phyloP scores from a whole-genome alignment of 1,140 invertebrate genomes.

The Nymphalis io region DNA sequence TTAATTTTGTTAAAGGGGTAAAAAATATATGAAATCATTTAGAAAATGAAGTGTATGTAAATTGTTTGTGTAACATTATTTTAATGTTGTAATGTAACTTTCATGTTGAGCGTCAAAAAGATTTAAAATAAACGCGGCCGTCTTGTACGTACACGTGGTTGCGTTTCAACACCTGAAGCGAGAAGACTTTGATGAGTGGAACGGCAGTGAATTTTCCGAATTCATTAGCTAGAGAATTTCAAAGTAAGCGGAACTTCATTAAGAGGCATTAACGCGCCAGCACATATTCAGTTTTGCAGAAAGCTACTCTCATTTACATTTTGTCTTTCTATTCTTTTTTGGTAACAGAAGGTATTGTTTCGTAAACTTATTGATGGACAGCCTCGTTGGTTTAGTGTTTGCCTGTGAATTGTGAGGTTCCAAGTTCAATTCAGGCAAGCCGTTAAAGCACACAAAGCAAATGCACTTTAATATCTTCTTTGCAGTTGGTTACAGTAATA shows the following conservation, averaged over 20 bases:
- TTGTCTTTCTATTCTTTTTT: conserved; percentile 17
- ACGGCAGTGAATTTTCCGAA: conserved; percentile 33
- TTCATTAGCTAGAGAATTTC: conserved; percentile 43
- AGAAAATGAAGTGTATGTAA: no score
- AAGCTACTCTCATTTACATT: conserved; percentile 17
- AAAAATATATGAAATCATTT: no score
- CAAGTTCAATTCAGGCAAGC: no score
- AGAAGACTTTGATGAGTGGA: conserved; percentile 32
- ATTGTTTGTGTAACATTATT: neutral
- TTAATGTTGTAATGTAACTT: neutral
- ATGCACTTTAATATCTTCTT: no score
- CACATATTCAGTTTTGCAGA: conserved; percentile 30
- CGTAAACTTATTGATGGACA: neutral
- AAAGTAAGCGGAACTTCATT: conserved; percentile 38
- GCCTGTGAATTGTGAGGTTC: no score
- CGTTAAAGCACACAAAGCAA: no score
- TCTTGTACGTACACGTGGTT: conserved; percentile 13
- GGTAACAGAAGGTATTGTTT: neutral
- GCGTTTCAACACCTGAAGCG: conserved; percentile 15
- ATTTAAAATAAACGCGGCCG: conserved; percentile 19
- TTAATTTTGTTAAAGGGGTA: no score
- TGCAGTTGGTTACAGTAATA: no score
- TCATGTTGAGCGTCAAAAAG: conserved; percentile 9
- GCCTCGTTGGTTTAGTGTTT: no score
- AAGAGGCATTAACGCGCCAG: conserved; percentile 33